These are phyloP conservation scores for Sakesphorus luctuosus DNA, from an alignment of 2,113 vertebrate species.

Conservation along the genomic window DNA sequence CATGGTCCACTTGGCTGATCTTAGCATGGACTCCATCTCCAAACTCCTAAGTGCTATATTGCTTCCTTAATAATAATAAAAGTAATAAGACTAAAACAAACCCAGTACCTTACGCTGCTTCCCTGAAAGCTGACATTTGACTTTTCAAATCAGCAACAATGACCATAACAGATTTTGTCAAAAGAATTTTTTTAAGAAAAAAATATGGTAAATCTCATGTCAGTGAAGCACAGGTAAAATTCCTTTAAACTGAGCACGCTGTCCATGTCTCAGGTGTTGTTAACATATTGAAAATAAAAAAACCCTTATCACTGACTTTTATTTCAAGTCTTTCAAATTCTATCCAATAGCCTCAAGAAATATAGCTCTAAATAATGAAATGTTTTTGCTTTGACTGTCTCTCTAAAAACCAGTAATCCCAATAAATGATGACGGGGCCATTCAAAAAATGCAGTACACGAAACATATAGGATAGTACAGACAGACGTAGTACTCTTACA, in stretches of 20 bases:
- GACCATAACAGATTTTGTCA: background rate
- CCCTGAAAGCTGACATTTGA: conserved; percentile 46
- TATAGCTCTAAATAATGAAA: conserved; percentile 46
- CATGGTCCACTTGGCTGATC: conserved; percentile 9
- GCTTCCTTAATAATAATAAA: background rate
- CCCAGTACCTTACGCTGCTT: background rate
- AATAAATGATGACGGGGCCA: conserved; percentile 73
- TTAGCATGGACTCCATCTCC: conserved; percentile 25
- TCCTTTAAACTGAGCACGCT: background rate
- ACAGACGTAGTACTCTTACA: conserved; percentile 84
- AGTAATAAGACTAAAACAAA: conserved; percentile 30
- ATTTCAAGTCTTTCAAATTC: conserved; percentile 9
- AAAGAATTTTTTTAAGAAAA: conserved; percentile 21
- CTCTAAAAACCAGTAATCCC: conserved; percentile 72
- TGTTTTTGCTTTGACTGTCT: conserved; percentile 89
- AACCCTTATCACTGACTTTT: background rate
- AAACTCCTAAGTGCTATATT: conserved; percentile 22
- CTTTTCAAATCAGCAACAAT: conserved; percentile 6
- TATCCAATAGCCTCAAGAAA: conserved; percentile 62
- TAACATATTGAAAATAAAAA: conserved; percentile 21
- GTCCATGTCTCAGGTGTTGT: background rate
- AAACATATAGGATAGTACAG: conserved; percentile 81
- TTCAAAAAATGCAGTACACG: conserved; percentile 81
- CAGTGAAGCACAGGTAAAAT: conserved; percentile 16
- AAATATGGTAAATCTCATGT: background rate